phyloP scores from a whole-genome alignment of 2,113 vertebrate genomes.

The Otolemur garnettii region DNA sequence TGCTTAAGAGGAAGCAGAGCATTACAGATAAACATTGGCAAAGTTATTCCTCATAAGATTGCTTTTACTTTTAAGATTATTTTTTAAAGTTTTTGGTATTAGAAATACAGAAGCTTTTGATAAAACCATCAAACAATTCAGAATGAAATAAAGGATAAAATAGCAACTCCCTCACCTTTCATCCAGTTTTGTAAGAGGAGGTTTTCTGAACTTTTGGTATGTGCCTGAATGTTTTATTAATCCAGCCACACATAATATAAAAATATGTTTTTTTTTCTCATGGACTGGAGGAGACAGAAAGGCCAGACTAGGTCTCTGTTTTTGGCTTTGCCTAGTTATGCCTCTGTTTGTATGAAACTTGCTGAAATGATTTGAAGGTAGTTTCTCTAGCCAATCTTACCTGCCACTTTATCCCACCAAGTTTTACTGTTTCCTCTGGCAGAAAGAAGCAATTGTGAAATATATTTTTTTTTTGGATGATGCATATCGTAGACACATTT shows the following conservation, averaged over 20 bases:
- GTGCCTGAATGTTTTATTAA: not conserved
- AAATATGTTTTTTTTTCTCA: not conserved
- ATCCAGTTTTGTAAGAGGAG: not conserved
- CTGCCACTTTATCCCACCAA: not conserved
- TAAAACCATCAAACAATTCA: not conserved
- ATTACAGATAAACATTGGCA: not conserved
- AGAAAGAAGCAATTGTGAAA: not conserved
- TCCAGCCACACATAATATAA: not conserved
- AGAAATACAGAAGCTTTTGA: not conserved
- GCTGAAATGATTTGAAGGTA: not conserved
- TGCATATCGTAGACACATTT: not conserved
- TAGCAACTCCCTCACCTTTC: not conserved
- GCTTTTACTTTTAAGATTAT: constrained; percentile 14
- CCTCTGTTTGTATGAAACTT: not conserved
- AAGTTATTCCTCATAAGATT: not conserved
- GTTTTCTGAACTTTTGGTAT: not conserved
- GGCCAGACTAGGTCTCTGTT: not conserved
- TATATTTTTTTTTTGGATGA: not conserved
- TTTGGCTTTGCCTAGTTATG: not conserved
- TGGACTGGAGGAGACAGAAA: not conserved
- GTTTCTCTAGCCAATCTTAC: not conserved
- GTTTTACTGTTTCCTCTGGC: not conserved
- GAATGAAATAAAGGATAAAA: constrained; percentile 40
- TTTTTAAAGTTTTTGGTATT: not conserved
- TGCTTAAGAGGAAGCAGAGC: constrained; percentile 13